Percentiles rank a stretch among this genome's conserved stretches.
Conservation (phyloP, 2,113 vertebrate species). For the Caranx melampygus region DNA sequence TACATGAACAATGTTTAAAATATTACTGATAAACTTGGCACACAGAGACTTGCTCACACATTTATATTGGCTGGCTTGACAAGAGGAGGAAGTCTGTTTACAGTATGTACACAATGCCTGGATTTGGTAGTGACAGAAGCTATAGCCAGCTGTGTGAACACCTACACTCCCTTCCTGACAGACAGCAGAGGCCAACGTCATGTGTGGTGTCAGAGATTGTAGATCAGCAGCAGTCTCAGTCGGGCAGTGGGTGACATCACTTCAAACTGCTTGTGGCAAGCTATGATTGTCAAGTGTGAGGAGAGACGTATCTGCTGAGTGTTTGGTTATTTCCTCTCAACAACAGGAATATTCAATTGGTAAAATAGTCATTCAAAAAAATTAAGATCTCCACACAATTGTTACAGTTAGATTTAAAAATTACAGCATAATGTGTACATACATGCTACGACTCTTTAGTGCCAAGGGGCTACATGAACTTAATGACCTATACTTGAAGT, state of each 20-base stretch:
- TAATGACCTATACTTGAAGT: slow-evolving; percentile 30
- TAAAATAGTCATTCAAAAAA: slow-evolving; percentile 14
- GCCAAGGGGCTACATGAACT: slow-evolving; percentile 12
- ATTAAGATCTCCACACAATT: slow-evolving; percentile 20
- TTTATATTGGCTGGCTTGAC: slow-evolving; percentile 28
- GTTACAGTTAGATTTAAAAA: slow-evolving; percentile 30
- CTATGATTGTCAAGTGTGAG: slow-evolving; percentile 69
- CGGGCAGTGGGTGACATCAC: slow-evolving; percentile 71
- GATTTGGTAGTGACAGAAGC: slow-evolving; percentile 18
- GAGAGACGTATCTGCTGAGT: slow-evolving; percentile 27
- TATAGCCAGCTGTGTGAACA: slow-evolving; percentile 28
- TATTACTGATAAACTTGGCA: slow-evolving; percentile 51
- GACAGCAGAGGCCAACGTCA: neutral
- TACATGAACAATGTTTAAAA: slow-evolving; percentile 17
- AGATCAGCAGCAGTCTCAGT: slow-evolving; percentile 62
- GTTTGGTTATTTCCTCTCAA: slow-evolving; percentile 41
- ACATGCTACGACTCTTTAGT: slow-evolving; percentile 23
- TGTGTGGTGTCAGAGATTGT: slow-evolving; percentile 13
- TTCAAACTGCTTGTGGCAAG: slow-evolving; percentile 54
- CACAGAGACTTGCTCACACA: slow-evolving; percentile 49
- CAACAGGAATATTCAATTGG: slow-evolving; percentile 25
- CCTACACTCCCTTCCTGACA: neutral
- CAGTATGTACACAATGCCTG: slow-evolving; percentile 5
- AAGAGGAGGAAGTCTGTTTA: slow-evolving; percentile 12
- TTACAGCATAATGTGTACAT: slow-evolving; percentile 48